Percentiles rank a stretch among this genome's conserved stretches.
Conservation (phyloP, 1,140 invertebrate genomes). For the Lepidurus packardi region DNA sequence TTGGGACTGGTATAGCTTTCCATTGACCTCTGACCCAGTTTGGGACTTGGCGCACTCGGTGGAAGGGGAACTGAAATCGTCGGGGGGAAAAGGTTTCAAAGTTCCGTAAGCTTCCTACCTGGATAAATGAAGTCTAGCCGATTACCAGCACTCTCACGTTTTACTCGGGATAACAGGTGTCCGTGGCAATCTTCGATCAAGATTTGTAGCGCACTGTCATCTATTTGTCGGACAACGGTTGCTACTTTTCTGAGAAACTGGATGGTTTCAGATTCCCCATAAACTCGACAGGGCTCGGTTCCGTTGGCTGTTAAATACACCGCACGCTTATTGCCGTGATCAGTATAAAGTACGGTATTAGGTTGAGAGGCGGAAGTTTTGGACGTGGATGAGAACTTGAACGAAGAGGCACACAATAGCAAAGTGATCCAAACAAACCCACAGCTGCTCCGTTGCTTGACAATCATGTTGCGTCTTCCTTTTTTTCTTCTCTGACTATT, state of each 20-base stretch:
- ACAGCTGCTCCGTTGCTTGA: background rate
- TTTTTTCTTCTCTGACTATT: background rate
- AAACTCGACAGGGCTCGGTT: background rate
- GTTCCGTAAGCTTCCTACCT: background rate
- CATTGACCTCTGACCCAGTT: conserved; percentile 1
- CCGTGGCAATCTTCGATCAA: background rate
- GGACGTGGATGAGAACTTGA: background rate
- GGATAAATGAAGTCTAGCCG: background rate
- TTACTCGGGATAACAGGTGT: background rate
- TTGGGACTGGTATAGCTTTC: background rate
- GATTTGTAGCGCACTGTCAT: background rate
- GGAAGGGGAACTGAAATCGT: background rate
- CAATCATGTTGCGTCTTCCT: background rate
- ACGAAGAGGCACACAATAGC: background rate
- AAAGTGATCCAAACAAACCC: background rate
- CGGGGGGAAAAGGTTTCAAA: background rate
- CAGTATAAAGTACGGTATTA: background rate
- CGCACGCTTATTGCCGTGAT: background rate
- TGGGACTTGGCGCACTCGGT: background rate
- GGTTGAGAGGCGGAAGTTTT: background rate
- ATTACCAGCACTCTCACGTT: background rate
- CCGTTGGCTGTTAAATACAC: background rate
- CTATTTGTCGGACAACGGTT: background rate
- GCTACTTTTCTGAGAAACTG: background rate
- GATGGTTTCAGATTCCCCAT: background rate